These are phyloP conservation scores for Nixonia krombeini DNA, from an alignment of 1,140 invertebrate species.

Conservation along the genomic window DNA sequence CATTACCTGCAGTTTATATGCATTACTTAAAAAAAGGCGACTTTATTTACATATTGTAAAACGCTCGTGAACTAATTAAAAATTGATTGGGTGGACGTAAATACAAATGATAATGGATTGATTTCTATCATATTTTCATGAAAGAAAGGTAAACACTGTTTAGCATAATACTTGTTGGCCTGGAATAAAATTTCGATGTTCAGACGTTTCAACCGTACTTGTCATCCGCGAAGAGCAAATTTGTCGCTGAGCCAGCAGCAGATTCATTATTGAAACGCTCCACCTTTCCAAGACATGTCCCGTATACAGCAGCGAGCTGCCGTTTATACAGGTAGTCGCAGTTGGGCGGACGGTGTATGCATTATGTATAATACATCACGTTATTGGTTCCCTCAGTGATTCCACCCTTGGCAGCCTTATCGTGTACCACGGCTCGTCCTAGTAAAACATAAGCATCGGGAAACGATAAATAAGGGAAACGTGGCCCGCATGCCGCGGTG, in stretches of 20 bases:
- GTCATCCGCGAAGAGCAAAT: constrained; percentile 44
- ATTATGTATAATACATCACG: constrained; percentile 73
- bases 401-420: constrained; percentile 68
- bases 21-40: too few species aligned
- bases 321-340: constrained; percentile 51
- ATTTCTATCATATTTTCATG: too few species aligned
- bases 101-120: too few species aligned
- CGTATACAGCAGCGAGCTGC: constrained; percentile 24
- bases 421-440: constrained; percentile 64
- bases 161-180: too few species aligned
- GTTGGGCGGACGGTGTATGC: constrained; percentile 61
- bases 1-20: too few species aligned
- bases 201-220: too few species aligned
- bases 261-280: constrained; percentile 57
- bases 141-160: too few species aligned
- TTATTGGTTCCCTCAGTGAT: constrained; percentile 72
- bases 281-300: constrained; percentile 18
- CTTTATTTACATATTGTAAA: too few species aligned
- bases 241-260: constrained; percentile 47
- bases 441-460: constrained; percentile 72
- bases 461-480: constrained; percentile 72
- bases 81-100: too few species aligned
- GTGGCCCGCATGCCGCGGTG: constrained; percentile 65
- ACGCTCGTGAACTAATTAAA: too few species aligned
- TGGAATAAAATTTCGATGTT: too few species aligned